Base-by-base conservation (phyloP, 53 echinoderm and acorn worm genomes). In the Henricia sp. region DNA sequence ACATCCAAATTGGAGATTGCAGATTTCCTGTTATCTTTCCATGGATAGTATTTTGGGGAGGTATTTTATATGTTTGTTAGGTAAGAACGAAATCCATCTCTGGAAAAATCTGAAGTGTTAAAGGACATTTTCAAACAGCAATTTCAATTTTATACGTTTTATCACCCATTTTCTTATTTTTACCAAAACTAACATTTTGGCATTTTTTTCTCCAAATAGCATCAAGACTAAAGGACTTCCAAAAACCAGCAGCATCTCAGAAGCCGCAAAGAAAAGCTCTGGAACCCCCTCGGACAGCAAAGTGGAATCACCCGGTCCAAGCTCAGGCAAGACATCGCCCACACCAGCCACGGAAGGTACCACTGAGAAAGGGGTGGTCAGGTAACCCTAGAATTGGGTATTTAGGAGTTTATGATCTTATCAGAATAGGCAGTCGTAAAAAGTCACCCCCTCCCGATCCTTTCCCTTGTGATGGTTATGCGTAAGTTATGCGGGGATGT, bases 321-420 rank as follows among this genome's bases (percentile, higher is more conserved):
- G 77, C 77, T 77, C 77, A 11, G 77, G 77, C 44, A 53, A 16
- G 26, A 43, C 77, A 42, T 77, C 77, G 3, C 77, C 77, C 25
- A 77, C 62, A 10, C 42, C 38, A n/a, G 77, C 42, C 28, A 26
- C 27, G 60, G 77, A 60, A 11, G 37, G 37, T 26, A 41, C 77
- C 77, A 60, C 44, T 42, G 77, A 77, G 29, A 77, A 77, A 17
- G 62, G 59, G 77, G 77, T 59, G 77, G 77, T 77, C 30, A 77
- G 77, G 77, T 77, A 77, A 77, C 77, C 77, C 26, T 59, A 9
- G 34, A 50, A 56, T 37, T n/a, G n/a, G 53, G 53, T 13, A 53
- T 13, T 20, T 53, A 20, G 19, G 23, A 53, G 0, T 4, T 53
- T 17, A 53, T 1, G 19, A 53, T 53, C n/a, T n/a, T n/a, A n/a